These are phyloP conservation scores for Helicoverpa zea DNA, from an alignment of 1,140 invertebrate genomes.

Conservation along the genomic window DNA sequence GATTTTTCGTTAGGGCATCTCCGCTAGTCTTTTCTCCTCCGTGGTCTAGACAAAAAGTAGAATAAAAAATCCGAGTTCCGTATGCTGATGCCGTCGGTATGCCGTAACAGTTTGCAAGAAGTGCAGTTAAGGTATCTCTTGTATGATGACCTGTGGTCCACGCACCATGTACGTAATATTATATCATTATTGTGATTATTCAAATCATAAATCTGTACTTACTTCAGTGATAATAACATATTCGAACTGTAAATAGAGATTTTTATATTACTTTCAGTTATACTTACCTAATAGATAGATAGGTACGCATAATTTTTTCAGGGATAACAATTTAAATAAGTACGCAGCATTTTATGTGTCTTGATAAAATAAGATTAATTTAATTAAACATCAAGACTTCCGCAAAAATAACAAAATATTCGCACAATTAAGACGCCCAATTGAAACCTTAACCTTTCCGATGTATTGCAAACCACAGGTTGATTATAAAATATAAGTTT, in stretches of 20 bases:
- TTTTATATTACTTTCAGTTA: too few relatives aligned
- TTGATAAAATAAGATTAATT: constrained; percentile 2
- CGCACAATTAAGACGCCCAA: constrained; percentile 14
- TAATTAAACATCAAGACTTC: constrained; percentile 23
- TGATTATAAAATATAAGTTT: background rate
- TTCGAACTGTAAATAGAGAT: too few relatives aligned
- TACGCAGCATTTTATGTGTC: background rate
- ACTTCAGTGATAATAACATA: too few relatives aligned
- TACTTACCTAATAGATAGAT: too few relatives aligned
- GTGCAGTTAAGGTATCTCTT: background rate
- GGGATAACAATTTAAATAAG: too few relatives aligned
- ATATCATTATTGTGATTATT: too few relatives aligned
- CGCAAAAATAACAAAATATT: background rate
- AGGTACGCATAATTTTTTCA: too few relatives aligned
- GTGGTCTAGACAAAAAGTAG: constrained; percentile 6
- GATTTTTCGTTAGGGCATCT: too few relatives aligned
- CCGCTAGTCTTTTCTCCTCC: too few relatives aligned
- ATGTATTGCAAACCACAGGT: background rate
- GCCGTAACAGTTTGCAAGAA: background rate
- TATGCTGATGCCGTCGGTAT: background rate
- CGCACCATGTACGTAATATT: too few relatives aligned
- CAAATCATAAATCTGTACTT: too few relatives aligned
- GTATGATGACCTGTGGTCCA: background rate
- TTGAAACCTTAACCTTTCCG: constrained; percentile 28
- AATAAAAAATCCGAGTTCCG: constrained; percentile 28